Evolutionary conservation across 2,888 invertebrate genomes (phyloP).

Genomic region (Philonicus albiceps): DNA sequence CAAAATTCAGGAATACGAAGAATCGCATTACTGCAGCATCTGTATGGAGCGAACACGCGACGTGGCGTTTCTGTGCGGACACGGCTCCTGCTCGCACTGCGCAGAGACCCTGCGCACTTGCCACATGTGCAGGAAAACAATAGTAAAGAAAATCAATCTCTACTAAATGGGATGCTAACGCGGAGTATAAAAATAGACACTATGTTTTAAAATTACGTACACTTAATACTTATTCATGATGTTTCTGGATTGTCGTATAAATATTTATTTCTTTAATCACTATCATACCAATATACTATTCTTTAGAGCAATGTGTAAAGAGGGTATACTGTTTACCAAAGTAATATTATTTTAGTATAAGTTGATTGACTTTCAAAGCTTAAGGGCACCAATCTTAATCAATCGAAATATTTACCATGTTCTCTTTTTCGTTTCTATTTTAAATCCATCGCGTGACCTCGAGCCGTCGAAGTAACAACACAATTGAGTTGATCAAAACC

Average conservation of each 20-base stretch:
- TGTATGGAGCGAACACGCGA: constrained; percentile 86
- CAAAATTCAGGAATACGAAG: constrained; percentile 85
- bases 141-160: constrained; percentile 62
- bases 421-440: neutral
- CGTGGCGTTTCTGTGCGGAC: constrained; percentile 88
- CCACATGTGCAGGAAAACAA: constrained; percentile 73
- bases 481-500: neutral
- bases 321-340: constrained; percentile 6
- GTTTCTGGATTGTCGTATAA: constrained; percentile 5
- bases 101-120: constrained; percentile 82
- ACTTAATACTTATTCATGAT: neutral
- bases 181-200: neutral
- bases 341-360: constrained; percentile 1
- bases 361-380: neutral
- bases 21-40: constrained; percentile 84
- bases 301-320: neutral
- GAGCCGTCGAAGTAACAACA: neutral
- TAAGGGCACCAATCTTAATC: neutral
- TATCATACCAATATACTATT: neutral
- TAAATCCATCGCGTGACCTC: neutral
- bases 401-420: neutral
- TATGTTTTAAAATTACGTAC: neutral
- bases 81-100: constrained; percentile 83
- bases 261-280: constrained; percentile 1
- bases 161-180: constrained; percentile 54